phyloP scores from a whole-genome alignment of 1,140 invertebrate species.

The Steinernema khuongi region DNA sequence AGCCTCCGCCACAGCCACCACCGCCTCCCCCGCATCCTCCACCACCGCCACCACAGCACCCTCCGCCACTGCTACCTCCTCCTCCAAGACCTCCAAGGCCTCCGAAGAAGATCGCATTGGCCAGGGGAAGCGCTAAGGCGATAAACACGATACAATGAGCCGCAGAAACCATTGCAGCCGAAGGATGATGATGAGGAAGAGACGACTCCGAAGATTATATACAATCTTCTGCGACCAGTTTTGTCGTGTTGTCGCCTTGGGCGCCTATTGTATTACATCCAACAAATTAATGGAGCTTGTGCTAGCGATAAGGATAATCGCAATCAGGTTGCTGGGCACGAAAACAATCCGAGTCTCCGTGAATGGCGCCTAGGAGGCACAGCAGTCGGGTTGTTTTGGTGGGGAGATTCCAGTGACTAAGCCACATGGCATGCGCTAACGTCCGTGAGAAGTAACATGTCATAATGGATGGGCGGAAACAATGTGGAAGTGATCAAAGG shows the following conservation, averaged over 20 bases:
- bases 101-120: background rate
- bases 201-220: background rate
- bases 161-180: background rate
- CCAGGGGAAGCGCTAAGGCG: background rate
- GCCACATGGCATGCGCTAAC: no score
- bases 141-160: background rate
- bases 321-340: background rate
- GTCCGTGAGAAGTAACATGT: no score
- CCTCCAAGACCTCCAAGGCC: constrained; percentile 2
- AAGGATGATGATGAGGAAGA: background rate
- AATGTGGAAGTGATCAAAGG: no score
- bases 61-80: background rate
- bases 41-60: background rate
- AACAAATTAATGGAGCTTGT: background rate
- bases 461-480: no score
- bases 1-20: background rate
- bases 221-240: background rate
- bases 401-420: no score
- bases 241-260: background rate
- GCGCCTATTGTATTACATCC: background rate
- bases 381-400: no score
- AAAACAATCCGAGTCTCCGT: background rate
- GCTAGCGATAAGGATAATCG: background rate
- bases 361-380: background rate
- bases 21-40: background rate